phyloP scores from a whole-genome alignment of 2,113 vertebrate genomes.

The Merops nubicus region DNA sequence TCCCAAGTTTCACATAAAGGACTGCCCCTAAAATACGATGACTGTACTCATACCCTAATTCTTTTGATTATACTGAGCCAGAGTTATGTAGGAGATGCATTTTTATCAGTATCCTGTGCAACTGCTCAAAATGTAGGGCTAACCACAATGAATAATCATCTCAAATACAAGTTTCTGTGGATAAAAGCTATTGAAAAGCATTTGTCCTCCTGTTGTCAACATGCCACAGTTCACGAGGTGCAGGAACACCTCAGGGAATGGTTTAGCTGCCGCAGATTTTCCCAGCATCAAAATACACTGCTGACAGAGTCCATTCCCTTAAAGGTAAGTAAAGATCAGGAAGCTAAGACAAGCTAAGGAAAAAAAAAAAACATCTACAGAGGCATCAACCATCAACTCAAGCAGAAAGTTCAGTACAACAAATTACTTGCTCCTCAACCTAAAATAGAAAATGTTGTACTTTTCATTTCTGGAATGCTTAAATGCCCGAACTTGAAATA shows the following conservation, averaged over 20 bases:
- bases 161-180: background rate
- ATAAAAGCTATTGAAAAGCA: background rate
- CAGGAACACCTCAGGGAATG: background rate
- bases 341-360: background rate
- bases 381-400: background rate
- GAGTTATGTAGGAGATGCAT: background rate
- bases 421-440: background rate
- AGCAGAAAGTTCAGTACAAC: background rate
- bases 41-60: background rate
- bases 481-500: background rate
- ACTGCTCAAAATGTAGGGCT: background rate
- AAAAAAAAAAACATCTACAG: background rate
- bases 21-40: background rate
- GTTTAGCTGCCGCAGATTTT: background rate
- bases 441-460: background rate
- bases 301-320: background rate
- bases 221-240: background rate
- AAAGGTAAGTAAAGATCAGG: no score
- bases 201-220: background rate
- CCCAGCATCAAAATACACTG: background rate
- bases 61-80: background rate
- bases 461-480: background rate
- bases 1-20: background rate
- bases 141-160: background rate
- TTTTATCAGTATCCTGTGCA: background rate